Conservation (phyloP, 2,113 vertebrate species). For the Halichoerus grypus region DNA sequence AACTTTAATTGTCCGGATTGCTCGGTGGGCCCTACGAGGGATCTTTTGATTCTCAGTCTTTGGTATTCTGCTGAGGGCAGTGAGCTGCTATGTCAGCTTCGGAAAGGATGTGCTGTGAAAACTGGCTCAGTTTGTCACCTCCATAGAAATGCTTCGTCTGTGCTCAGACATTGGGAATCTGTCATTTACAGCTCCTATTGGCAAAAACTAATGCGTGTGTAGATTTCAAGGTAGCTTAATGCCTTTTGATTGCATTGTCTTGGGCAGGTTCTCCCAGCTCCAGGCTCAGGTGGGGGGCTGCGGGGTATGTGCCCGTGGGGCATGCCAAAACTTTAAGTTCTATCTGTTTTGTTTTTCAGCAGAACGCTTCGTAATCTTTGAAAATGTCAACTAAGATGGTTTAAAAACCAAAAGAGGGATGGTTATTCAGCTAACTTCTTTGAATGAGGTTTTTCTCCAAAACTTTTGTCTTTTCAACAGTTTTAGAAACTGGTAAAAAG, state of each 20-base stretch:
- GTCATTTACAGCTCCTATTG: neutral
- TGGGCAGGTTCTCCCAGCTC: neutral
- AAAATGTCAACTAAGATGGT: neutral
- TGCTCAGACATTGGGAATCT: neutral
- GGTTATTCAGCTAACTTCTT: neutral
- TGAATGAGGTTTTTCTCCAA: neutral
- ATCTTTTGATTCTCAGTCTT: neutral
- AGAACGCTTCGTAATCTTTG: neutral
- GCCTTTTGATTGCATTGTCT: neutral
- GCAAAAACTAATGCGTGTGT: fast-evolving
- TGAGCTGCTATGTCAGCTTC: neutral
- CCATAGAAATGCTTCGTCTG: no score
- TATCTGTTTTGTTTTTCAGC: neutral
- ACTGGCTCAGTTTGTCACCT: neutral
- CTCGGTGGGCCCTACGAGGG: neutral
- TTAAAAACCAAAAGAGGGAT: neutral
- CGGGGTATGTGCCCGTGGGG: fast-evolving
- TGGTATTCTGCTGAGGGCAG: neutral
- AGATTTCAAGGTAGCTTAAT: neutral
- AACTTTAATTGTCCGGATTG: neutral
- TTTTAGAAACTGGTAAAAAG: neutral
- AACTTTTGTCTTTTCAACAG: neutral
- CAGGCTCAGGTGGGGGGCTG: neutral
- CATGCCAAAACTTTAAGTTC: neutral
- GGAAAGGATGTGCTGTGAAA: neutral